phyloP scores from a whole-genome alignment of 2,113 vertebrate species.

The Macroglossus sobrinus region DNA sequence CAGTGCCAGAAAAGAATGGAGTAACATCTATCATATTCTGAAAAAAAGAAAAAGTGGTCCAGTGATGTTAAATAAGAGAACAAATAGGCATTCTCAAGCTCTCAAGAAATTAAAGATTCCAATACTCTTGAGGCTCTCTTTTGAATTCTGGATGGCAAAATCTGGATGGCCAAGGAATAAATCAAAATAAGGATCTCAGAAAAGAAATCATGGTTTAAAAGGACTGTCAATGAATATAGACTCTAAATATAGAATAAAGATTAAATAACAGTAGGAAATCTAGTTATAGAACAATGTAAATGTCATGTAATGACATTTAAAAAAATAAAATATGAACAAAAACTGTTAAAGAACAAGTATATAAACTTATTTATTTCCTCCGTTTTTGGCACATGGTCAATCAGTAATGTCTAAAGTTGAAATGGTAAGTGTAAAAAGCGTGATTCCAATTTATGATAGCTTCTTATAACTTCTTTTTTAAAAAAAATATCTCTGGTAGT shows the following conservation, averaged over 20 bases:
- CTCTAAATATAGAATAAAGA: neutral
- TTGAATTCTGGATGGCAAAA: constrained; percentile 6
- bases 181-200: neutral
- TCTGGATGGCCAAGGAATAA: neutral
- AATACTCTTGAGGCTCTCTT: neutral
- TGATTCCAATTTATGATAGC: neutral
- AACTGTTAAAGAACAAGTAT: neutral
- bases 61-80: neutral
- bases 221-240: neutral
- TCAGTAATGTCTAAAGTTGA: neutral
- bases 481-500: neutral
- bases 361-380: neutral
- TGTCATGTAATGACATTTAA: neutral
- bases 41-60: neutral
- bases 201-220: neutral
- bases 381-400: neutral
- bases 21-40: neutral
- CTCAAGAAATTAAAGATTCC: neutral
- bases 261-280: neutral
- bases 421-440: neutral
- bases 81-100: neutral
- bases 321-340: neutral
- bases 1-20: neutral
- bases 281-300: neutral
- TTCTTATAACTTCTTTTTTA: neutral